A percentile compares a stretch with the other conserved stretches of the same genome.
Evolutionary conservation across 2,113 vertebrate species (phyloP).

Genomic region (Oenanthe oenanthe): DNA sequence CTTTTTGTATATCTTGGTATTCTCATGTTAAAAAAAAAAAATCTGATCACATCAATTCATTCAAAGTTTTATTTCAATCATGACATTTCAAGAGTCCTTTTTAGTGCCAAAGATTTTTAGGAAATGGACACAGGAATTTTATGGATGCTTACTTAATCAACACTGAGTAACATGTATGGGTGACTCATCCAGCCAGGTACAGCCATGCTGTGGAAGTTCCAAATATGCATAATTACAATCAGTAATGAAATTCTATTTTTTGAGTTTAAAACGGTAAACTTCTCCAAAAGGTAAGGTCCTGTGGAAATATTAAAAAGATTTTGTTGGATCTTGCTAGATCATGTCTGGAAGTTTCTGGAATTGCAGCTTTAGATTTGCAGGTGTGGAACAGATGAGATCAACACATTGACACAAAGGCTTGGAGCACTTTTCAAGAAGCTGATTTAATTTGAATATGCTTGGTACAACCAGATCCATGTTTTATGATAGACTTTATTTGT

Average conservation of each 20-base stretch:
- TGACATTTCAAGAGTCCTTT: background rate
- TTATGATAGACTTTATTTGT: background rate
- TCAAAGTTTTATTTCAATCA: background rate
- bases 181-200: background rate
- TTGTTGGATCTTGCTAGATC: background rate
- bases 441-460: background rate
- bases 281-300: background rate
- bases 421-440: background rate
- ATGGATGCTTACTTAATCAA: background rate
- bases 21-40: background rate
- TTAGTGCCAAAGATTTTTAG: background rate
- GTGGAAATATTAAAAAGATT: background rate
- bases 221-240: background rate
- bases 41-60: background rate
- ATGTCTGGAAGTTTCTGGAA: background rate
- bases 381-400: background rate
- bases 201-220: background rate
- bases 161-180: rapidly evolving
- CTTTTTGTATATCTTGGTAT: rapidly evolving
- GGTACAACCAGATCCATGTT: background rate
- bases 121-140: background rate
- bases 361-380: background rate
- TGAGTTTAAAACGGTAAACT: background rate
- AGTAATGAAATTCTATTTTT: background rate
- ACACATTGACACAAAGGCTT: background rate